Percentiles rank a stretch among this genome's conserved stretches.
Evolutionary conservation across 2,113 vertebrate genomes (phyloP).

Genomic region (Psilopogon haemacephalus): DNA sequence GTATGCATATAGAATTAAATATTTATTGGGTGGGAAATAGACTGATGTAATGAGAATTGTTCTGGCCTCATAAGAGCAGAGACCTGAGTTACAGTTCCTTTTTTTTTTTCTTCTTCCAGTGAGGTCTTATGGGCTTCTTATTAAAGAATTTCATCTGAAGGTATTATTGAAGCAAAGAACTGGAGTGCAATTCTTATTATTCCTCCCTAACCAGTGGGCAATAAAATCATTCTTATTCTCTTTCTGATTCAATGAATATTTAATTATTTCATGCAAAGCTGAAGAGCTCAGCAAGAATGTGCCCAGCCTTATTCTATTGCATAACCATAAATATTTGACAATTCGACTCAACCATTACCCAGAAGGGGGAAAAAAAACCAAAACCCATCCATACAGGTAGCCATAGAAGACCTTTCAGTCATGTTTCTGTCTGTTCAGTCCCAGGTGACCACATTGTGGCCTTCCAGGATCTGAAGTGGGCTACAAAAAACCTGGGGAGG

Average conservation of each 20-base stretch:
- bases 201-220: not conserved
- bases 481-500: no score
- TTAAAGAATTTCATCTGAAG: not conserved
- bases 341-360: rapidly evolving
- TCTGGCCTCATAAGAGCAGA: not conserved
- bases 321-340: not conserved
- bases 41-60: not conserved
- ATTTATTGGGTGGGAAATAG: not conserved
- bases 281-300: not conserved
- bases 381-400: not conserved
- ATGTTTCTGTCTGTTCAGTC: no score
- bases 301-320: not conserved
- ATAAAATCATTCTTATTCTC: not conserved
- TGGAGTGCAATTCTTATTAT: constrained; percentile 9
- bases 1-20: not conserved
- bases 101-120: not conserved
- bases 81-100: not conserved
- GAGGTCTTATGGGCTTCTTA: not conserved
- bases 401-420: not conserved
- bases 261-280: not conserved
- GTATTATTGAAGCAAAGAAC: not conserved
- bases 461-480: no score
- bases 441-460: no score
- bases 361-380: not conserved
- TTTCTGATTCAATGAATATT: constrained; percentile 3